Evolutionary conservation across 2,888 invertebrate genomes (phyloP).

Genomic region (Phoronis australis): DNA sequence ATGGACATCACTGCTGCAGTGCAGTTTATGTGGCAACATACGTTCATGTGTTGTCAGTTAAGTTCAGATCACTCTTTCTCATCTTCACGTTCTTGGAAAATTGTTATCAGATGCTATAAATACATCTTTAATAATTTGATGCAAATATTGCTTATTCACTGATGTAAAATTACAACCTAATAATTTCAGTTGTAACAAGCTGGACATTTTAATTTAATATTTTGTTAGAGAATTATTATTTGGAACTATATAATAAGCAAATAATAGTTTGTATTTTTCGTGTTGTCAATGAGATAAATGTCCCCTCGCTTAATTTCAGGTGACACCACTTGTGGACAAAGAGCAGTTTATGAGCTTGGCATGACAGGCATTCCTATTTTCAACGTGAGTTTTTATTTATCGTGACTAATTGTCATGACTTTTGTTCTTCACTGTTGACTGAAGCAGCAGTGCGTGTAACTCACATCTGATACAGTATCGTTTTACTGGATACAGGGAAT

Average conservation of each 20-base stretch:
- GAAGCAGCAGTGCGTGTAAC: neutral
- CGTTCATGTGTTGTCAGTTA: no score
- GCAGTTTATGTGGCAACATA: no score
- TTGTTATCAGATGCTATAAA: no score
- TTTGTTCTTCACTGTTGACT: neutral
- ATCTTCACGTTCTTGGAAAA: no score
- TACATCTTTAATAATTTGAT: no score
- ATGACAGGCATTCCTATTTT: constrained; percentile 95
- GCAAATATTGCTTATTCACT: no score
- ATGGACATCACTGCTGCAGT: no score
- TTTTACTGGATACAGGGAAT: neutral
- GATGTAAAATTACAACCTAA: no score
- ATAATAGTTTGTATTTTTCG: constrained; percentile 3
- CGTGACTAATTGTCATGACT: neutral
- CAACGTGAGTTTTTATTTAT: constrained; percentile 61
- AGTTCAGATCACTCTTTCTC: no score
- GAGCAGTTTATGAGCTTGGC: constrained; percentile 88
- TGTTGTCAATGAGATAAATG: no score
- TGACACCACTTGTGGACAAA: constrained; percentile 92
- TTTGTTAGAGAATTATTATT: no score
- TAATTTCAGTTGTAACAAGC: no score
- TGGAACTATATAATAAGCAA: constrained; percentile 5
- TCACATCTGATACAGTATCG: neutral
- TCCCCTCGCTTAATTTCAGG: constrained; percentile 55
- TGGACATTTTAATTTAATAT: neutral